A percentile compares a stretch with the other conserved stretches of the same genome.
Evolutionary conservation across 2,797 vertebrate genomes (phyloP).

Genomic region (Sparus aurata): DNA sequence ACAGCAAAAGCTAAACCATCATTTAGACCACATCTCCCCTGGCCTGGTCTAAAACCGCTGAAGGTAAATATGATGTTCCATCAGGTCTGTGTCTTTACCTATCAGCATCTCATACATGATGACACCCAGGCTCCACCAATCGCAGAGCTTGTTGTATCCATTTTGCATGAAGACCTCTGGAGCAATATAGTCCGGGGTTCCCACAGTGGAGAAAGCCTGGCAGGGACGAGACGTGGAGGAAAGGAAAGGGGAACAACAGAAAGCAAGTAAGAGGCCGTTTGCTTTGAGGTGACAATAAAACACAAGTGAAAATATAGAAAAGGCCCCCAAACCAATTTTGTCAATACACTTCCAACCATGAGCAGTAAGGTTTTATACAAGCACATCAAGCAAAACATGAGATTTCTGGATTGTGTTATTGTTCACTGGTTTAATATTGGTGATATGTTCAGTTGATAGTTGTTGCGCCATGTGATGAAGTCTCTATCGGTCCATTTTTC

Average conservation of each 20-base stretch:
- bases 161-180: slow-evolving; percentile 98
- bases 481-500: too few species aligned
- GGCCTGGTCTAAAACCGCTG: not conserved
- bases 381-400: too few species aligned
- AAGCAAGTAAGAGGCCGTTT: not conserved
- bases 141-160: slow-evolving; percentile 97
- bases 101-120: slow-evolving; percentile 99
- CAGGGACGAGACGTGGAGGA: too few species aligned
- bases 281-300: not conserved
- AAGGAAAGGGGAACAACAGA: not conserved
- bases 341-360: too few species aligned
- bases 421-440: too few species aligned
- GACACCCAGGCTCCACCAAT: slow-evolving; percentile 98
- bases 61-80: not conserved
- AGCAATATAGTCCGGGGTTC: slow-evolving; percentile 97
- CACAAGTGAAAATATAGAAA: not conserved
- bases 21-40: not conserved
- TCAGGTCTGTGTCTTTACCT: slow-evolving; percentile 81
- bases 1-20: not conserved
- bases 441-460: too few species aligned
- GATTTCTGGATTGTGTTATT: too few species aligned
- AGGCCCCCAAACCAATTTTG: not conserved
- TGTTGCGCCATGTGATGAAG: too few species aligned
- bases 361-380: too few species aligned
- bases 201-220: slow-evolving; percentile 97